Conservation (phyloP, 2,113 vertebrate genomes). For the Willisornis vidua region DNA sequence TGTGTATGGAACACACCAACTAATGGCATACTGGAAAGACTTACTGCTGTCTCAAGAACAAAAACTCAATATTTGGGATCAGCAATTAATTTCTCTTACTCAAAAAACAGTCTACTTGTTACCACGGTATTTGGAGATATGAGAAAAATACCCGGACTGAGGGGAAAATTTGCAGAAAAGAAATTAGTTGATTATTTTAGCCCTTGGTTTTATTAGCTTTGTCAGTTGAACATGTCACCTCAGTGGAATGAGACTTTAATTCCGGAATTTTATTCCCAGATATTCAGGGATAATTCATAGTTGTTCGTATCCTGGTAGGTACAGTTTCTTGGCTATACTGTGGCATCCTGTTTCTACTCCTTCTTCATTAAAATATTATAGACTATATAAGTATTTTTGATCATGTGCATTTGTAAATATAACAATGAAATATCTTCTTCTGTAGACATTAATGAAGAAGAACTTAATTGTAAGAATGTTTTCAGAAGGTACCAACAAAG, state of each 20-base stretch:
- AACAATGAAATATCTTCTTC: not conserved
- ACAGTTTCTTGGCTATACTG: not conserved
- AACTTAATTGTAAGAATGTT: not conserved
- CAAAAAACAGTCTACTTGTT: not conserved
- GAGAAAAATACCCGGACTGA: not conserved
- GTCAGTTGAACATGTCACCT: rapidly evolving
- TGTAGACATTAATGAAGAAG: not conserved
- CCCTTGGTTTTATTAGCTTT: not conserved
- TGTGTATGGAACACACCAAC: not conserved
- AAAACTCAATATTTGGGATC: not conserved
- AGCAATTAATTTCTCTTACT: not conserved
- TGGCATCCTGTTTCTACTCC: not conserved
- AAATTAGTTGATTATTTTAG: not conserved
- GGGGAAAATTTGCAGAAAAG: not conserved
- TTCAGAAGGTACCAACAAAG: not conserved
- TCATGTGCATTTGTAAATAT: not conserved
- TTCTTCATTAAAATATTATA: not conserved
- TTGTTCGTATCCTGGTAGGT: not conserved
- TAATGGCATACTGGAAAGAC: not conserved
- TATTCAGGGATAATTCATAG: not conserved
- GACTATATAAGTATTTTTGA: not conserved
- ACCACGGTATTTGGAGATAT: not conserved
- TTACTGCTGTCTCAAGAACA: not conserved
- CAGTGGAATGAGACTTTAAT: not conserved
- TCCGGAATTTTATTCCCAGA: not conserved